These are phyloP conservation scores for Oostethus manadensis DNA, from an alignment of 2,113 vertebrate genomes.

Conservation along the genomic window DNA sequence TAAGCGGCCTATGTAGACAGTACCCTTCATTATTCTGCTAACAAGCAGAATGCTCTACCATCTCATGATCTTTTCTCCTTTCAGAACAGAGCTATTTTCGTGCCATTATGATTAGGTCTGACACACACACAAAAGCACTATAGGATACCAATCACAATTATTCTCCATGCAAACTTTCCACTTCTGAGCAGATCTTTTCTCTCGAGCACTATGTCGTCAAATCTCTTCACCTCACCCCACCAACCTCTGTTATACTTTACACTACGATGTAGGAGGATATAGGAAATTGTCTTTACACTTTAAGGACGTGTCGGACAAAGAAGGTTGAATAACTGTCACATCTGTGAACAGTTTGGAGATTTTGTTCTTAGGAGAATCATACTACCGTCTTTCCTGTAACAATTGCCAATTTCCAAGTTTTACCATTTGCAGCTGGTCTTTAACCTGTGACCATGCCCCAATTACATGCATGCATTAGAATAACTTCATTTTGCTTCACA, in stretches of 20 bases:
- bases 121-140: conserved; percentile 14
- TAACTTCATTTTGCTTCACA: not conserved
- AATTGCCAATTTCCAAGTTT: not conserved
- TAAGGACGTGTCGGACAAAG: not conserved
- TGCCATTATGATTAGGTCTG: conserved; percentile 59
- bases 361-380: not conserved
- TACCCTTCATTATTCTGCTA: conserved; percentile 27
- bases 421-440: not conserved
- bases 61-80: conserved; percentile 25
- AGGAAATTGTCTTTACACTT: not conserved
- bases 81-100: conserved; percentile 38
- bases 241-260: conserved; percentile 1
- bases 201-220: conserved; percentile 30
- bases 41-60: conserved; percentile 27
- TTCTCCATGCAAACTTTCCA: conserved; percentile 59
- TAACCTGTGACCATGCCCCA: not conserved
- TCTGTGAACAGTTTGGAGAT: not conserved
- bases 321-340: not conserved
- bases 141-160: conserved; percentile 55
- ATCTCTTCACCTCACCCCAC: conserved; percentile 26
- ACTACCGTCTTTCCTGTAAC: no score
- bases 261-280: not conserved
- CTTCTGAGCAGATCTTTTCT: conserved; percentile 59
- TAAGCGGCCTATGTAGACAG: conserved; percentile 37
- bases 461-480: not conserved